Base-by-base conservation (phyloP, 2,888 invertebrate species). In the Pseudococcus viburni region DNA sequence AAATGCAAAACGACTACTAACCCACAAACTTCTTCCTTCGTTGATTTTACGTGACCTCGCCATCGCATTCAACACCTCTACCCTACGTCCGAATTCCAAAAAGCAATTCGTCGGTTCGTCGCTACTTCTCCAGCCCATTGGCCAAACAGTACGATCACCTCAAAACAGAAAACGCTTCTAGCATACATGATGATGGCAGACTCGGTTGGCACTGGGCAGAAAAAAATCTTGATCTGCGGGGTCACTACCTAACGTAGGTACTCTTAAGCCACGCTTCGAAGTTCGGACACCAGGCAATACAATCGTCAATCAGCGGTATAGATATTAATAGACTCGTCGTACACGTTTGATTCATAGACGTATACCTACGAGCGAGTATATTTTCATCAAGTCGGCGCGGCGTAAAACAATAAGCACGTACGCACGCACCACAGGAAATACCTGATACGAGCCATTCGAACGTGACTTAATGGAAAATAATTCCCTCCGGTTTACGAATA, bases 341-440 rank as follows among this genome's bases (percentile, higher is more conserved):
- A 33, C 26, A 33, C 26, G 26, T 33, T 33, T 33, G 26, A 33
- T 3, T 4, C 4, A 59, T 8, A n/a, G n/a, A n/a, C n/a, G n/a
- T n/a, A n/a, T 33, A 33, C 26, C 26, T 59, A 59, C 59, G 19
- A 59, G 51, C 26, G 26, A 33, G 26, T 33, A 33, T 51, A 26
- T 73, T 73, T 73, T 26, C 33, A 73, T 73, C 26, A 73, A 73
- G 22, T 33, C 33, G 12, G 26, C 26, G 26, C 26, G 26, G 26
- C 26, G 26, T 73, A 73, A 46, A 73, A 73, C 68, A 73, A 73
- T 73, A 73, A 73, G 68, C 68, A 73, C 68, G 68, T 59, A 59
- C 59, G 59, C 19, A 59, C 59, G 59, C 59, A 59, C 59, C 68
- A 73, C 68, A 73, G 68, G 68, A 73, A 73, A 73, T 73, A 73